These are phyloP conservation scores for Gila orcuttii DNA, from an alignment of 2,113 vertebrate species.

Conservation along the genomic window DNA sequence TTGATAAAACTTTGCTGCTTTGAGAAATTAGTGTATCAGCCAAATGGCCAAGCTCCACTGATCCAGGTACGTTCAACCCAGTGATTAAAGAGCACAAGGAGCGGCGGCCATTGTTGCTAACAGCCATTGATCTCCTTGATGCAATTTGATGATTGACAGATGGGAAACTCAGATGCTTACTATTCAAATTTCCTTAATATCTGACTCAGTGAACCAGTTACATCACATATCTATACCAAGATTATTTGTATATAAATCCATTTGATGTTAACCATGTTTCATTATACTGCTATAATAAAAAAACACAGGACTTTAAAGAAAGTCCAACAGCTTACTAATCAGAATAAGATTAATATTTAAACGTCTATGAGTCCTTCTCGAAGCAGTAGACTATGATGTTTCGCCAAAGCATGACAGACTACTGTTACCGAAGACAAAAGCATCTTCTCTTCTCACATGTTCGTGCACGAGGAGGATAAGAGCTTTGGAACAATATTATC, in stretches of 20 bases:
- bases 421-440: slow-evolving; percentile 55
- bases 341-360: slow-evolving; percentile 80
- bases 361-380: slow-evolving; percentile 51
- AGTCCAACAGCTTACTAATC: slow-evolving; percentile 24
- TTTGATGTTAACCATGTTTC: no score
- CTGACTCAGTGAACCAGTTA: not conserved
- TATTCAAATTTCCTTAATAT: not conserved
- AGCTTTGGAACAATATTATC: slow-evolving; percentile 48
- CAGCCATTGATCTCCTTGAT: not conserved
- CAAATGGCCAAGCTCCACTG: slow-evolving; percentile 49
- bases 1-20: slow-evolving; percentile 31
- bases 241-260: no score
- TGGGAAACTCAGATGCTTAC: slow-evolving; percentile 1
- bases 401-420: slow-evolving; percentile 58
- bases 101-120: not conserved
- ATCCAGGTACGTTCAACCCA: slow-evolving; percentile 40
- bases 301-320: slow-evolving; percentile 44
- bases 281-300: no score
- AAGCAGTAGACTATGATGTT: slow-evolving; percentile 52
- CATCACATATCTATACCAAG: not conserved
- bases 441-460: slow-evolving; percentile 35
- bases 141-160: not conserved
- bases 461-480: slow-evolving; percentile 15
- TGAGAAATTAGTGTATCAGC: slow-evolving; percentile 21
- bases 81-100: slow-evolving; percentile 54